phyloP scores from a whole-genome alignment of 2,113 vertebrate species.

The Pygoscelis antarcticus region DNA sequence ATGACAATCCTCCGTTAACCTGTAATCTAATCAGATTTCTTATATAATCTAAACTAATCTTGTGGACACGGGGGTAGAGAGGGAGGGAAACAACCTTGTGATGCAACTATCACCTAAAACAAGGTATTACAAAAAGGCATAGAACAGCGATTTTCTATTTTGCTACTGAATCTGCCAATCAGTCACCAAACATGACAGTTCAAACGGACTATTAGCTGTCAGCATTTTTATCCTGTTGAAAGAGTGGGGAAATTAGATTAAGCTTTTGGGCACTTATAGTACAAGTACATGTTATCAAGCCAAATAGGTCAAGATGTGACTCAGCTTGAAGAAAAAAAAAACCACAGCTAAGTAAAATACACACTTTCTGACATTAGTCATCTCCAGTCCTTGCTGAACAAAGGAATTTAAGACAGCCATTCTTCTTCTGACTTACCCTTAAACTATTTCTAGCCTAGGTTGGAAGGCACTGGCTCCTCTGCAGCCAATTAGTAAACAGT shows the following conservation, averaged over 20 bases:
- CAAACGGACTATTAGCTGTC: neutral
- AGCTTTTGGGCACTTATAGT: neutral
- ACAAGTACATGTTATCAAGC: constrained; percentile 33
- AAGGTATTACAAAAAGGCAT: neutral
- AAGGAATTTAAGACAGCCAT: constrained; percentile 17
- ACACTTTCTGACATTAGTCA: constrained; percentile 32
- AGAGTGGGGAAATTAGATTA: constrained; percentile 12
- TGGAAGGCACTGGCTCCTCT: constrained; percentile 39
- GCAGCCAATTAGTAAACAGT: constrained; percentile 53
- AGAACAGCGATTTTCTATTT: neutral
- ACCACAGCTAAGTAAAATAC: neutral
- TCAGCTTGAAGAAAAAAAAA: neutral
- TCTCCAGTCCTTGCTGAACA: constrained; percentile 14
- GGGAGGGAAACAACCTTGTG: neutral
- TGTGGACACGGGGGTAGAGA: neutral
- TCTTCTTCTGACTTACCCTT: constrained; percentile 8
- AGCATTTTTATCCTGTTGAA: neutral
- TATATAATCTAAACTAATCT: neutral
- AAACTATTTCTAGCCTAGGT: neutral
- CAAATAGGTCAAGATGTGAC: constrained; percentile 61
- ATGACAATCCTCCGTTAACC: neutral
- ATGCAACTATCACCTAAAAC: neutral
- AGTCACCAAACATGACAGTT: neutral
- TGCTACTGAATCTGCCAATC: neutral
- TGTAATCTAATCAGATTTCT: neutral